Conservation (phyloP, 2,113 vertebrate genomes). For the Origma solitaria region DNA sequence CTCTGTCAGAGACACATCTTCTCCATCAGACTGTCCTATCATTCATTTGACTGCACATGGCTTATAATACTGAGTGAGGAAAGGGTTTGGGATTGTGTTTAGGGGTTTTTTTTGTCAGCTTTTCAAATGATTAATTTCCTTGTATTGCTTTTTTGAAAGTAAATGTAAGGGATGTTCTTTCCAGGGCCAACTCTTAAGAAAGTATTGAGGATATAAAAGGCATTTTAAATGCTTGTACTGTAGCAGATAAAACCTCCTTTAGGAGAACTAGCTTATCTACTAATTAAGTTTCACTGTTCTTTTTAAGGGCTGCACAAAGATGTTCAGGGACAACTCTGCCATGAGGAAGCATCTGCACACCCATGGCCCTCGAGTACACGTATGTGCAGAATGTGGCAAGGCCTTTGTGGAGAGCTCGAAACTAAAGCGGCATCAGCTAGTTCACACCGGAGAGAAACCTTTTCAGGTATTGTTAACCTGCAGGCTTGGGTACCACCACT, state of each 20-base stretch:
- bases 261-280: background rate
- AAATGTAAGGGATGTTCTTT: background rate
- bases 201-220: background rate
- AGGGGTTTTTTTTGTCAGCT: background rate
- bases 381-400: slow-evolving; percentile 97
- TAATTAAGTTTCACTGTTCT: slow-evolving; percentile 57
- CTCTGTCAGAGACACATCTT: slow-evolving; percentile 8
- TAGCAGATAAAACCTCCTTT: background rate
- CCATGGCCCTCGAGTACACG: slow-evolving; percentile 93
- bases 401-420: slow-evolving; percentile 98
- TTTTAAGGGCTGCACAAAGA: slow-evolving; percentile 95
- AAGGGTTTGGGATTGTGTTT: background rate
- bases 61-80: background rate
- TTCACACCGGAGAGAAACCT: slow-evolving; percentile 99
- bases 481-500: background rate
- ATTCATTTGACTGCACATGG: background rate
- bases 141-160: background rate
- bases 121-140: background rate
- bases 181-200: background rate
- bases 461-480: slow-evolving; percentile 83
- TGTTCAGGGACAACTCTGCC: slow-evolving; percentile 99
- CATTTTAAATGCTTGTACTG: background rate
- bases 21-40: background rate
- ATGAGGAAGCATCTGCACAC: slow-evolving; percentile 99
- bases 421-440: slow-evolving; percentile 95